Conservation (phyloP, 2,888 invertebrate species). For the Plagiodera versicolora region DNA sequence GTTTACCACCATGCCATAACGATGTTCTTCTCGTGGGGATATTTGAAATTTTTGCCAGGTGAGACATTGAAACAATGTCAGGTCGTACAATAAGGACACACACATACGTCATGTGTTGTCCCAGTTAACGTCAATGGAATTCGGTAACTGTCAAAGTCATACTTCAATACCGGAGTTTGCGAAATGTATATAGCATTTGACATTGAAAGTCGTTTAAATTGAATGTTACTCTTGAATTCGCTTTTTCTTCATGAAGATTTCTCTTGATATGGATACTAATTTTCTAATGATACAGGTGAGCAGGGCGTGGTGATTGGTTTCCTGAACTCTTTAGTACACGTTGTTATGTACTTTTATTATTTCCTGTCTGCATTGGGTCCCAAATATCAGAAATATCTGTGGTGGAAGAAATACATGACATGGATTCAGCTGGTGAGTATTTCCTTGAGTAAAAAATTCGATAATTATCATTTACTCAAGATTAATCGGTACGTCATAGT, state of each 20-base stretch:
- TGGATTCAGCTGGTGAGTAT: slow-evolving; percentile 75
- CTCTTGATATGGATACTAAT: neutral
- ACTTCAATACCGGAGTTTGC: no score
- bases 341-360: slow-evolving; percentile 92
- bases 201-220: no score
- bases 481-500: no score
- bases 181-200: no score
- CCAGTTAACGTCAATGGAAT: no score
- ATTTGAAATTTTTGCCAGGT: slow-evolving; percentile 75
- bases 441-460: no score
- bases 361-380: slow-evolving; percentile 87
- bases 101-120: no score
- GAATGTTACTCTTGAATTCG: no score
- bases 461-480: no score
- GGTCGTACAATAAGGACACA: no score
- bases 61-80: slow-evolving; percentile 5
- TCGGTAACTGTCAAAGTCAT: no score
- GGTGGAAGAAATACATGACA: slow-evolving; percentile 95
- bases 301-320: slow-evolving; percentile 85
- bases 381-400: slow-evolving; percentile 82
- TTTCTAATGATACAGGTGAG: slow-evolving; percentile 75
- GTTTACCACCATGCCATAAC: slow-evolving; percentile 86
- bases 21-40: slow-evolving; percentile 79
- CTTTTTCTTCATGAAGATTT: no score
- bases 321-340: slow-evolving; percentile 86